phyloP scores from a whole-genome alignment of 2,113 vertebrate species.

The Ammodramus savannarum region DNA sequence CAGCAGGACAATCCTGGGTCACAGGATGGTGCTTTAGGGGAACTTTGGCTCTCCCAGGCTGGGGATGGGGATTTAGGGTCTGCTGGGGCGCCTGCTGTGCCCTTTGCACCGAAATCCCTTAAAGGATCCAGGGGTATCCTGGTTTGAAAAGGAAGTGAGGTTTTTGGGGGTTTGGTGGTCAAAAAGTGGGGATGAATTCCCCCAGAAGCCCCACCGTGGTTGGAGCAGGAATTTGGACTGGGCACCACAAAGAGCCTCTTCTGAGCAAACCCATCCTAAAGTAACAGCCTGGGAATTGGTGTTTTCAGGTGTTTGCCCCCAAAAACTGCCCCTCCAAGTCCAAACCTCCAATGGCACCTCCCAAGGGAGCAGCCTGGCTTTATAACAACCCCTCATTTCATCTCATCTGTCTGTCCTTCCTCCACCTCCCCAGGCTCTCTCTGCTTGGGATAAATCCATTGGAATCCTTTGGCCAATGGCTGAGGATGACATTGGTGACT shows the following conservation, averaged over 20 bases:
- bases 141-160: too few relatives aligned
- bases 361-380: not conserved
- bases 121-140: not conserved
- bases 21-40: not conserved
- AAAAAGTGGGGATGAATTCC: not conserved
- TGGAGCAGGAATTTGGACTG: not conserved
- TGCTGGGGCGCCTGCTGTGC: not conserved
- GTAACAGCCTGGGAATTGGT: not conserved
- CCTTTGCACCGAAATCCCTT: not conserved
- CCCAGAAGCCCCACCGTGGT: accelerated
- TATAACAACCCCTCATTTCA: not conserved
- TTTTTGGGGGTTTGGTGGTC: too few relatives aligned
- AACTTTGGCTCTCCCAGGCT: accelerated
- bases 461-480: not conserved
- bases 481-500: not conserved
- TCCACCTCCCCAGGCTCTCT: not conserved
- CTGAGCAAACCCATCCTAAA: not conserved
- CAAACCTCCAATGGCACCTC: accelerated
- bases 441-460: accelerated
- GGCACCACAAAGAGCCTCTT: not conserved
- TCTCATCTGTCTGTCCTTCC: not conserved
- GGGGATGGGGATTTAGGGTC: not conserved
- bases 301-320: not conserved
- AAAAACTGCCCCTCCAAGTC: not conserved
- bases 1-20: not conserved